Evolutionary conservation across 2,797 vertebrate species (phyloP).

Genomic region (Myotis vivesi): DNA sequence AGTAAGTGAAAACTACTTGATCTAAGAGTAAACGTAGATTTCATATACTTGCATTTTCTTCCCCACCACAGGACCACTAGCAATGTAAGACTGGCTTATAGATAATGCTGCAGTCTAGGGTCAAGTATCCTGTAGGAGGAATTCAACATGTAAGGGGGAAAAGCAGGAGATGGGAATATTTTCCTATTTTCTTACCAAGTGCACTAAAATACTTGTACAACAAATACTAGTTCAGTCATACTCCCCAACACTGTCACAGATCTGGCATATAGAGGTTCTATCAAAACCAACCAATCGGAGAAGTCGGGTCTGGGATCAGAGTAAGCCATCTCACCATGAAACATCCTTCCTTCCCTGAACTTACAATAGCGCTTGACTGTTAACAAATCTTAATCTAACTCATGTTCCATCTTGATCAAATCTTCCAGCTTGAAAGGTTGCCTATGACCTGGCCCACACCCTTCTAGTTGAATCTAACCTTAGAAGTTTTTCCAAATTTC

Average conservation of each 20-base stretch:
- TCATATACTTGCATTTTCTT: slow-evolving; percentile 9
- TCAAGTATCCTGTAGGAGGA: not conserved
- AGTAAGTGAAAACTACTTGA: not conserved
- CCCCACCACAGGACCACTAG: not conserved
- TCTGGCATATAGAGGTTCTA: not conserved
- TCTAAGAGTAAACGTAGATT: not conserved
- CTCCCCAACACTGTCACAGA: not conserved
- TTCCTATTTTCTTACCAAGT: not conserved
- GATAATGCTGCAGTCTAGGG: not conserved
- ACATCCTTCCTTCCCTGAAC: not conserved
- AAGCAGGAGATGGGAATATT: not conserved
- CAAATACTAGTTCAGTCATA: not conserved
- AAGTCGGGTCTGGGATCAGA: not conserved
- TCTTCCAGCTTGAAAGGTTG: not conserved
- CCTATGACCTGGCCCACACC: not conserved
- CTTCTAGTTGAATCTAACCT: not conserved
- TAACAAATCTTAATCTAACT: slow-evolving; percentile 22
- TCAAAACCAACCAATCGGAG: not conserved
- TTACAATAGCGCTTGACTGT: not conserved
- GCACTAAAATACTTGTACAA: not conserved
- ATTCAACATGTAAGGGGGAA: not conserved
- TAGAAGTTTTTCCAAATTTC: slow-evolving; percentile 2
- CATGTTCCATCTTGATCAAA: slow-evolving; percentile 4
- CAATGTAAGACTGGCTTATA: not conserved
- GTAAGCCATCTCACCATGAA: not conserved